Conservation (phyloP, 2,113 vertebrate species). For the Lycocorax pyrrhopterus region DNA sequence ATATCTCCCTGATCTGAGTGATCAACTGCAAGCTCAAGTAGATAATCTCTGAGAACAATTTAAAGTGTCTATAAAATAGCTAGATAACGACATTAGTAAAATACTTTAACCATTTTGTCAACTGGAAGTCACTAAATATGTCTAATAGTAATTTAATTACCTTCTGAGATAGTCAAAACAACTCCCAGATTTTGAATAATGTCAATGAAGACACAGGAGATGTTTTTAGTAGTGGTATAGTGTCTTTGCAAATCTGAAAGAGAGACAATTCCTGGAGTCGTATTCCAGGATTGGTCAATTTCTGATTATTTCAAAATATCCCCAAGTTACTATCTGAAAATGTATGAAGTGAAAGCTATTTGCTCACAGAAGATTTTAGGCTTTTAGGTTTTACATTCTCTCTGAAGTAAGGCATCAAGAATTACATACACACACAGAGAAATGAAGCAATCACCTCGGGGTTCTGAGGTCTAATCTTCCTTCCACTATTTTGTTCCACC, state of each 20-base stretch:
- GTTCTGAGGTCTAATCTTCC: neutral
- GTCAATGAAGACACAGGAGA: neutral
- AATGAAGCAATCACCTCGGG: neutral
- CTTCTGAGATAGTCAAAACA: neutral
- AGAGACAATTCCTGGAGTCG: accelerated
- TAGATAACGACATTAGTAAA: neutral
- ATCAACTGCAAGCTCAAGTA: neutral
- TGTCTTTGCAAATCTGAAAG: neutral
- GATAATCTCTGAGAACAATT: neutral
- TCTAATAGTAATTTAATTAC: neutral
- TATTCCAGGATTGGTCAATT: neutral
- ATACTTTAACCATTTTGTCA: neutral
- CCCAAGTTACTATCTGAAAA: neutral
- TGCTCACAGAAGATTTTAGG: neutral
- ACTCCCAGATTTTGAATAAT: neutral
- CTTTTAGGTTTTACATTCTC: neutral
- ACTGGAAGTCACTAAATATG: neutral
- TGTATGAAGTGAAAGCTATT: neutral
- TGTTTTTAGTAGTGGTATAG: neutral
- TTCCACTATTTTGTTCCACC: neutral
- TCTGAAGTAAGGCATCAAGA: neutral
- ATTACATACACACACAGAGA: neutral
- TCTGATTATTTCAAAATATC: neutral
- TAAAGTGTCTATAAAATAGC: neutral
- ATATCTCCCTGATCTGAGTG: neutral